Evolutionary conservation across 2,888 invertebrate genomes (phyloP).

Genomic region (Agrotis clavis): DNA sequence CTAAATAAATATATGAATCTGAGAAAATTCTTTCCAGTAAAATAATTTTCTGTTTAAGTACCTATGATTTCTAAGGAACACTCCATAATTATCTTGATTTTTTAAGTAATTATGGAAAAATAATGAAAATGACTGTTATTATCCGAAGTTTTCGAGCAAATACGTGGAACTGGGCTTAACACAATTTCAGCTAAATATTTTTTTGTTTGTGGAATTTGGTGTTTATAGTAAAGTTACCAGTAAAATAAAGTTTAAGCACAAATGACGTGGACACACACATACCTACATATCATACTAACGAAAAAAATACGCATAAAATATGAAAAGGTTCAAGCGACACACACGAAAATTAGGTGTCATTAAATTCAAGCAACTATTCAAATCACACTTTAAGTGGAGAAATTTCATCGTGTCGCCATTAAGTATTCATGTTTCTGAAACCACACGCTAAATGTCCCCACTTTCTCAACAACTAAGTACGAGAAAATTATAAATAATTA

Average conservation of each 20-base stretch:
- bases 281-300: background rate
- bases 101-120: background rate
- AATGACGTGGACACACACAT: background rate
- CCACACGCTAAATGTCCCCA: constrained; percentile 65
- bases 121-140: background rate
- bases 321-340: constrained; percentile 8
- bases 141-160: background rate
- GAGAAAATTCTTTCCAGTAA: constrained; percentile 12
- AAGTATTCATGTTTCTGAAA: constrained; percentile 70
- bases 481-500: constrained; percentile 60
- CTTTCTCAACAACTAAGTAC: constrained; percentile 51
- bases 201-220: background rate
- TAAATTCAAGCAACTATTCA: constrained; percentile 61
- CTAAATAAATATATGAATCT: constrained; percentile 38
- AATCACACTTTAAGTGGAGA: constrained; percentile 73
- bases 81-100: background rate
- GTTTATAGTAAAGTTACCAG: too few relatives aligned
- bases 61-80: background rate
- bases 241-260: background rate
- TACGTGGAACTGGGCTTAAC: background rate
- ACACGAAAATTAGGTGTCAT: constrained; percentile 35
- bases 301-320: constrained; percentile 6
- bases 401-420: constrained; percentile 64
- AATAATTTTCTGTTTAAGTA: constrained; percentile 27
- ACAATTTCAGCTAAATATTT: background rate